A percentile compares a stretch with the other conserved stretches of the same genome.
phyloP scores from a whole-genome alignment of 1,140 invertebrate genomes.

The Trissolcus basalis region DNA sequence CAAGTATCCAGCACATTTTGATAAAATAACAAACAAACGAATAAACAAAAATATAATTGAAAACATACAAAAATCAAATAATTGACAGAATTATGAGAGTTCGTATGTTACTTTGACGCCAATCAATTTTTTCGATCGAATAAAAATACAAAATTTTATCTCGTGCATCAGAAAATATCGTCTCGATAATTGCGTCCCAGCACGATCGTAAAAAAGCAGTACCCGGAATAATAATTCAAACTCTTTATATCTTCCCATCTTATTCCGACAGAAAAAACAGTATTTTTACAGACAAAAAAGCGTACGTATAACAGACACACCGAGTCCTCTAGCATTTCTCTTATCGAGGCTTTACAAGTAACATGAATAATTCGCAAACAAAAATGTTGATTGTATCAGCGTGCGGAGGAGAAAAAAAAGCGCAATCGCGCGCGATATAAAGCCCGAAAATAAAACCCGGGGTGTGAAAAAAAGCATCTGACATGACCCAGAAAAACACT shows the following conservation, averaged over 20 bases:
- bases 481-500: conserved; percentile 22
- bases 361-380: conserved; percentile 3
- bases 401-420: background rate
- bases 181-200: too few relatives aligned
- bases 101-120: too few relatives aligned
- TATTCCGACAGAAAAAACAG: background rate
- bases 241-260: background rate
- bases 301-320: background rate
- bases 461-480: background rate
- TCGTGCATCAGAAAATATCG: too few relatives aligned
- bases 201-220: too few relatives aligned
- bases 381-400: conserved; percentile 1
- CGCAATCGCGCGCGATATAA: background rate
- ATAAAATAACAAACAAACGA: too few relatives aligned
- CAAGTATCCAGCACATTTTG: too few relatives aligned
- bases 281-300: background rate
- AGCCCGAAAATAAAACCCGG: background rate
- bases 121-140: too few relatives aligned
- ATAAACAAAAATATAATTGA: too few relatives aligned
- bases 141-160: too few relatives aligned
- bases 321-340: background rate
- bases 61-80: too few relatives aligned
- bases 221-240: too few relatives aligned
- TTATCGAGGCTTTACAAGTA: background rate
- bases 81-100: too few relatives aligned